phyloP scores from a whole-genome alignment of 2,797 vertebrate species.

The Spea hammondii region DNA sequence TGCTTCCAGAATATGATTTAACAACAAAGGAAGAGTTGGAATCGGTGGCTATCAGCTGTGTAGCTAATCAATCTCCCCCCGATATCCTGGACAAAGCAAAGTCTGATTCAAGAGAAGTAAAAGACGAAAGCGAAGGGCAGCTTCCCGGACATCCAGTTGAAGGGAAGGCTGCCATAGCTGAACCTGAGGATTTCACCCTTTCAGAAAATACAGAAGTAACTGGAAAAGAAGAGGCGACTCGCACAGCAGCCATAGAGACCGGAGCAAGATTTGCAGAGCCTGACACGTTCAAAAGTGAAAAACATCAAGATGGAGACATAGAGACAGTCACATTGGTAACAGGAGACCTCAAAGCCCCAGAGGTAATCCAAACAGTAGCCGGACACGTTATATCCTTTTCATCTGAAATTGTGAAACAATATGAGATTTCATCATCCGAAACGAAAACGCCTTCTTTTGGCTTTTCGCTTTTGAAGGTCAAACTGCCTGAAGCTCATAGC shows the following conservation, averaged over 20 bases:
- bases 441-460: slow-evolving; percentile 60
- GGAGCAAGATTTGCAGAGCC: neutral
- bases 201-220: neutral
- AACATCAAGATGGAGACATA: neutral
- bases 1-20: slow-evolving; percentile 33
- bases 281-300: neutral
- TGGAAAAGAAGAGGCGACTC: neutral
- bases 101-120: neutral
- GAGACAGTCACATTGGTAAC: neutral
- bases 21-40: neutral
- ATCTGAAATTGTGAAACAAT: slow-evolving; percentile 63
- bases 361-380: neutral
- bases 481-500: slow-evolving; percentile 56
- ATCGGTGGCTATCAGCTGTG: slow-evolving; percentile 36
- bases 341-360: neutral
- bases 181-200: neutral
- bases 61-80: slow-evolving; percentile 29
- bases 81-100: slow-evolving; percentile 5
- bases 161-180: neutral
- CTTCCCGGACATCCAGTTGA: neutral
- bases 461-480: slow-evolving; percentile 66
- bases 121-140: neutral
- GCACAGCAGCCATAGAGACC: neutral
- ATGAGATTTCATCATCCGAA: slow-evolving; percentile 62
- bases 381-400: slow-evolving; percentile 39